Base-by-base conservation (phyloP, 2,888 invertebrate species). In the Laothoe populi region DNA sequence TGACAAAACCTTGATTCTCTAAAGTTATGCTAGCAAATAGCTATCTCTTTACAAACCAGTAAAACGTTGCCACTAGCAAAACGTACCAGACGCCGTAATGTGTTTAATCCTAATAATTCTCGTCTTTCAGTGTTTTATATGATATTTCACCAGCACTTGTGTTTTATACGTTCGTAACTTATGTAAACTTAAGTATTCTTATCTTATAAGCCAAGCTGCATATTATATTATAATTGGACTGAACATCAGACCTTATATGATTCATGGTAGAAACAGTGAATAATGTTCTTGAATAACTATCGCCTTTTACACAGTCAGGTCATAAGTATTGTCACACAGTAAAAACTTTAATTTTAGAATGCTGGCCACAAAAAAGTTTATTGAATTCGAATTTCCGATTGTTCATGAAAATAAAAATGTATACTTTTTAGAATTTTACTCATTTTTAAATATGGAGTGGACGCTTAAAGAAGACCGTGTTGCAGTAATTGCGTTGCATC, bases 1-100 rank as follows among this genome's bases (percentile, higher is more conserved):
- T 77, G 74, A 78, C 73, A 75, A 69, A 77, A 68, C 71, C 74
- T 68, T 75, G 71, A 77, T 78, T 77, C 73, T 71, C 70, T 74
- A 66, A 79, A 81, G 78, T 81, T 77, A 63, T 53, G 53, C 64
- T 49, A 64, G 68, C 62, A 53, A n/a, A 53, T 53, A 53, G 53
- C 35, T 53, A 35, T 21, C 21, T 21, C 19, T 31, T 31, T 19
- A 10, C 49, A 31, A 19, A 16, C 31, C 31, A 49, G 49, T 53
- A 31, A 16, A 53, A 35, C 35, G 19, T 53, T 11, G 4, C 31
- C 19, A 19, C 19, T 53, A 19, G 11, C 53, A 19, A 19, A 19
- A 53, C 35, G 16, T 31, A 35, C 19, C 61, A 63, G 44, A 59
- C 63, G 49, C 16, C 53, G 35, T 35, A 53, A 53, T 53, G 19